Base-by-base conservation (phyloP, 2,888 invertebrate species). In the Halictus quadricinctus region DNA sequence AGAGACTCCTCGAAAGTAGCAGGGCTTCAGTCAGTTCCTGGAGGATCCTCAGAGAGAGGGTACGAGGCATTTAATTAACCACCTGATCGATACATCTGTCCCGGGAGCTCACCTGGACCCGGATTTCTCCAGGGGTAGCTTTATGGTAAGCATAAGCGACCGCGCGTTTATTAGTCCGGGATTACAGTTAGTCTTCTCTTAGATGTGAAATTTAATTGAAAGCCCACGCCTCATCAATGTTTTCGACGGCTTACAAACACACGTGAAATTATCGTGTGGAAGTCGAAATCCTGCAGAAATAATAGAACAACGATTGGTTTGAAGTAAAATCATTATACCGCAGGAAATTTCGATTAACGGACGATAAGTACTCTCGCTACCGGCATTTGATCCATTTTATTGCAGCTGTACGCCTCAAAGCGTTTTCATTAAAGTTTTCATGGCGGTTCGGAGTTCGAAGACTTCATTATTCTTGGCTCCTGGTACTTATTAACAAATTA, bases 41-140 rank as follows among this genome's bases (percentile, higher is more conserved):
- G 83, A 82, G 85, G 60, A 84, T 73, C 74, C 78, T 54, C 72
- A 25, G 83, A 41, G 72, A 76, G 48, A 54, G 36, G 76, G 76
- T 25, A 69, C 69, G 80, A 74, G 80, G 85, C 83, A 84, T 89
- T 90, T 90, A 90, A 90, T 90, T 90, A 90, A 88, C 90, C 77
- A 84, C 81, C 87, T 89, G 90, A 90, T 90, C 90, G 88, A 90
- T 90, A 89, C 85, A 87, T 85, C 89, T 90, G 90, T 77, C 88
- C 90, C 87, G 90, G 85, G 90, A 85, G 88, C 86, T 90, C 89
- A 90, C 90, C 90, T 90, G 90, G 80, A 64, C 86, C 89, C 83
- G 88, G 89, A 89, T 89, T 88, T 88, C 88, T 84, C 88, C 83
- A 72, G 88, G 86, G 88, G 66, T 81, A 81, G 86, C 89, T 89